Evolutionary conservation across 2,888 invertebrate genomes (phyloP).

Genomic region (Agrochola macilenta): DNA sequence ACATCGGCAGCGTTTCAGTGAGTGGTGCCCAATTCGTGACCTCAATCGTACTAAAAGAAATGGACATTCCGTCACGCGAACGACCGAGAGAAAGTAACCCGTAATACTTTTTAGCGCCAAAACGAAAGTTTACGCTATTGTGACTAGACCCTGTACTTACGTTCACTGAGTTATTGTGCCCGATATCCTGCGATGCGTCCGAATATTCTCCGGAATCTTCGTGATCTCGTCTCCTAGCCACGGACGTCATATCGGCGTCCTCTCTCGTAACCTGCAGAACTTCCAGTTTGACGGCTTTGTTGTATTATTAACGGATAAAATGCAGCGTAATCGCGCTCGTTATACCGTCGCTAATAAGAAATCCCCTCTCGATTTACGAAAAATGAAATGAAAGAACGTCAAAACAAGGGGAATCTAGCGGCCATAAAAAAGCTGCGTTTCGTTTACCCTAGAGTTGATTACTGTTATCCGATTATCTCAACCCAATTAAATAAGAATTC

Average conservation of each 20-base stretch:
- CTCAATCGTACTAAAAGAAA: slow-evolving; percentile 88
- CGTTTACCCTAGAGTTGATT: slow-evolving; percentile 67
- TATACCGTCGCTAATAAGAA: slow-evolving; percentile 74
- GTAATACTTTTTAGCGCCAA: slow-evolving; percentile 85
- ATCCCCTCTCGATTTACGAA: slow-evolving; percentile 81
- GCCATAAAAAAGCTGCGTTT: slow-evolving; percentile 82
- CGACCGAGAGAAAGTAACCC: slow-evolving; percentile 87
- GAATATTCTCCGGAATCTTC: slow-evolving; percentile 89
- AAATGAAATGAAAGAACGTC: slow-evolving; percentile 84
- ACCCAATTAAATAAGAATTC: not conserved
- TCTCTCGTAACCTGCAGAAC: slow-evolving; percentile 84
- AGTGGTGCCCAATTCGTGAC: slow-evolving; percentile 86
- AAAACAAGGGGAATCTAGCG: slow-evolving; percentile 86
- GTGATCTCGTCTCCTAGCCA: slow-evolving; percentile 82
- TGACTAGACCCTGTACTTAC: slow-evolving; percentile 80
- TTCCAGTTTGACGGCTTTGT: slow-evolving; percentile 86
- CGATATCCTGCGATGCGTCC: slow-evolving; percentile 88
- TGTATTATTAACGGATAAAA: slow-evolving; percentile 71
- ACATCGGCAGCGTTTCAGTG: slow-evolving; percentile 80
- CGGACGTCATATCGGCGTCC: slow-evolving; percentile 89
- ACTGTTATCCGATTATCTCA: not conserved
- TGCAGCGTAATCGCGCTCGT: slow-evolving; percentile 75
- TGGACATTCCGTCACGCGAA: slow-evolving; percentile 88
- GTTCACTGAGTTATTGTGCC: slow-evolving; percentile 84
- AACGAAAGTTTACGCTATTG: slow-evolving; percentile 82